Conservation (phyloP, 2,113 vertebrate species). For the Euleptes europaea region DNA sequence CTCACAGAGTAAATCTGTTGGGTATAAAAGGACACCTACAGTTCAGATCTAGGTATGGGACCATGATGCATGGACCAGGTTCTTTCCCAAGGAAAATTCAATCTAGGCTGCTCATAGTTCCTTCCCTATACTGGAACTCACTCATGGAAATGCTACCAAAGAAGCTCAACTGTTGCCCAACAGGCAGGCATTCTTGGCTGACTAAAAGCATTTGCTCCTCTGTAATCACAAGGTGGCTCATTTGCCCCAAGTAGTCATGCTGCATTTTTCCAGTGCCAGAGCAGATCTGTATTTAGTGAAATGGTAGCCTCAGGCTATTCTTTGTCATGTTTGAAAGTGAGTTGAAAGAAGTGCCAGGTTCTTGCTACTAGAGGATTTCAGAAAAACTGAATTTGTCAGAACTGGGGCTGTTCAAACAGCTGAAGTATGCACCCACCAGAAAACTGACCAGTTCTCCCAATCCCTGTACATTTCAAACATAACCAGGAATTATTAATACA, state of each 20-base stretch:
- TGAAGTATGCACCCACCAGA: neutral
- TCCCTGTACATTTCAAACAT: neutral
- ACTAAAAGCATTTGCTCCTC: neutral
- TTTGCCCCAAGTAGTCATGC: neutral
- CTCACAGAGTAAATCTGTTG: neutral
- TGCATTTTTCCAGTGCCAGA: neutral
- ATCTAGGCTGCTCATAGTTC: neutral
- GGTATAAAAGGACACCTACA: neutral
- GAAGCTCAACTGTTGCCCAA: neutral
- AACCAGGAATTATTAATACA: neutral
- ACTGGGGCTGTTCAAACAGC: neutral
- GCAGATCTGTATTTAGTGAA: neutral
- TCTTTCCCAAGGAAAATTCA: neutral
- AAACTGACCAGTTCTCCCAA: neutral
- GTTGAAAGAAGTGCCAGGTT: neutral
- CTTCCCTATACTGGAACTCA: neutral
- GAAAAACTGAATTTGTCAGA: neutral
- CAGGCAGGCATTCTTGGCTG: neutral
- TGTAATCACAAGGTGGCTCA: neutral
- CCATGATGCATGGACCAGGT: neutral
- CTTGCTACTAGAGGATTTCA: neutral
- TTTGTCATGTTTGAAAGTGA: conserved; percentile 7
- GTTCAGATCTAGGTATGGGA: neutral
- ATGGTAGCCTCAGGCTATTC: neutral
- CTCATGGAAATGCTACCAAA: neutral